Percentiles rank a stretch among this genome's conserved stretches.
These are phyloP conservation scores for Cyphomyrus plagiostoma DNA, from an alignment of 2,113 vertebrate genomes.

Conservation along the genomic window DNA sequence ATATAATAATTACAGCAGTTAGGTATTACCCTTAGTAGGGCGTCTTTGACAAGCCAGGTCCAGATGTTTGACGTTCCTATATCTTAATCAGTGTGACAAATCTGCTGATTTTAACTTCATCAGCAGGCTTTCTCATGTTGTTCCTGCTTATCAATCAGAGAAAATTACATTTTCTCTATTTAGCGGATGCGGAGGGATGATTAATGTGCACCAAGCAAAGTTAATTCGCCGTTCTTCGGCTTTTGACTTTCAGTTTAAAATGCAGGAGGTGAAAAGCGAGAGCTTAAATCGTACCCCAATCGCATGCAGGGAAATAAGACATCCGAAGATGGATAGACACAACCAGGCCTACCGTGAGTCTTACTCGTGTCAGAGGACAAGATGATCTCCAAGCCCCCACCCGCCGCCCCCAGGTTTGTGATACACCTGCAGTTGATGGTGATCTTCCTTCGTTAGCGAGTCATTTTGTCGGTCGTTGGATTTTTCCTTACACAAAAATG, in stretches of 20 bases:
- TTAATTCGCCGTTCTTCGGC: neutral
- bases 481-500: neutral
- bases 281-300: neutral
- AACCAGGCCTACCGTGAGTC: neutral
- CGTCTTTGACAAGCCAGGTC: neutral
- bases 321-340: neutral
- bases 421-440: neutral
- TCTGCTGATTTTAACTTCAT: conserved; percentile 16
- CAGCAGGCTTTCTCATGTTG: conserved; percentile 9
- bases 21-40: conserved; percentile 4
- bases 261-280: neutral
- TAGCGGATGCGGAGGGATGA: conserved; percentile 9
- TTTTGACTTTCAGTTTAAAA: neutral
- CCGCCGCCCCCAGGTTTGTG: neutral
- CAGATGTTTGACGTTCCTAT: neutral
- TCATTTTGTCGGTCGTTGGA: neutral
- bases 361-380: neutral
- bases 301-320: neutral
- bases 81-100: conserved; percentile 19
- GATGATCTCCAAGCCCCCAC: neutral
- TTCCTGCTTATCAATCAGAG: conserved; percentile 18
- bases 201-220: conserved; percentile 4
- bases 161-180: conserved; percentile 21
- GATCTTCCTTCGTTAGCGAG: neutral
- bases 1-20: conserved; percentile 4